Conservation (phyloP, 2,888 invertebrate species). For the Octonoba sinensis region DNA sequence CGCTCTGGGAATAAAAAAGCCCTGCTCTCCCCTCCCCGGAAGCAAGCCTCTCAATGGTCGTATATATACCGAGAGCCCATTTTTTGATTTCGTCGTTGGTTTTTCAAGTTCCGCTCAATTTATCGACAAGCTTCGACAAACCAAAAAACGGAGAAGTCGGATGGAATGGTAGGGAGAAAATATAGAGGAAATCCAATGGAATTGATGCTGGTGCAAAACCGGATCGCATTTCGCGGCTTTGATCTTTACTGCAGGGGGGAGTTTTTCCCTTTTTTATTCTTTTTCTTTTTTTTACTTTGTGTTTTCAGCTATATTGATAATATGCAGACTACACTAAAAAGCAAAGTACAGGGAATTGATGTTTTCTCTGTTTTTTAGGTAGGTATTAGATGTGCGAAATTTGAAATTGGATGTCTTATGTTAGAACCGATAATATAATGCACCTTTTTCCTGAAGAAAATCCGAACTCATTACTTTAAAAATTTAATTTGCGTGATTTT, state of each 20-base stretch:
- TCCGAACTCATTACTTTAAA: no score
- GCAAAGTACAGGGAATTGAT: conserved; percentile 1
- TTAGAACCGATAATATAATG: no score
- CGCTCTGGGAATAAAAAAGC: no score
- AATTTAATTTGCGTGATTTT: no score
- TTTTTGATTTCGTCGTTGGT: conserved; percentile 22
- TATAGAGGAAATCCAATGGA: conserved; percentile 21
- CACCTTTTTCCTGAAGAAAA: no score
- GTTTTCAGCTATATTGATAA: conserved; percentile 13
- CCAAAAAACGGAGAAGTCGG: conserved; percentile 26
- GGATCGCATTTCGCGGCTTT: conserved; percentile 40
- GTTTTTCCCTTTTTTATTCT: neutral
- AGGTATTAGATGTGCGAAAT: neutral
- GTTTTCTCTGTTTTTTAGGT: neutral
- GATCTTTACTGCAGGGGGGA: conserved; percentile 25
- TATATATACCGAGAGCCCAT: conserved; percentile 9
- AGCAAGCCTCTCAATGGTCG: no score
- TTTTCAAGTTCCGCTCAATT: conserved; percentile 45
- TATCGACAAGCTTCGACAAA: conserved; percentile 37
- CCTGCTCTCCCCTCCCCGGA: no score
- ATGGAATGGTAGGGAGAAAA: neutral
- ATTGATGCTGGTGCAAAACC: conserved; percentile 25
- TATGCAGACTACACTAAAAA: conserved; percentile 23
- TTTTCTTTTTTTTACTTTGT: neutral
- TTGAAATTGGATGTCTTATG: no score